phyloP scores from a whole-genome alignment of 2,888 invertebrate species.

The Punctoribates punctum region DNA sequence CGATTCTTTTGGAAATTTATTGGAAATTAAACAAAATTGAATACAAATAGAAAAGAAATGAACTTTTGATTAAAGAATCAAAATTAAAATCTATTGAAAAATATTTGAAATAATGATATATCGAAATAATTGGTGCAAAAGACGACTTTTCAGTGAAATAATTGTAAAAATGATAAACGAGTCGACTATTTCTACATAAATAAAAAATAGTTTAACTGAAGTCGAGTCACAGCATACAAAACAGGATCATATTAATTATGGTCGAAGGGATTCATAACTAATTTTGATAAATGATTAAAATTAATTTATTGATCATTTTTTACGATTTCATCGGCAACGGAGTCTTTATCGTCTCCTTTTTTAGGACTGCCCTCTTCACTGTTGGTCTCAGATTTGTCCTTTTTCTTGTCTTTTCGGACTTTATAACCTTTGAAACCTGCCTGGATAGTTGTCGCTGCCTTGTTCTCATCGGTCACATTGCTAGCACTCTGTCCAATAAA shows the following conservation, averaged over 20 bases:
- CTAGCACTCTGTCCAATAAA: constrained; percentile 34
- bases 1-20: too few relatives aligned
- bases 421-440: constrained; percentile 47
- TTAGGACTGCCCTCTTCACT: constrained; percentile 27
- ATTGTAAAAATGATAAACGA: too few relatives aligned
- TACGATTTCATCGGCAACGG: constrained; percentile 31
- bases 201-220: too few relatives aligned
- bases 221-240: neutral
- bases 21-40: too few relatives aligned
- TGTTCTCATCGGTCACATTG: constrained; percentile 46
- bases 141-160: too few relatives aligned
- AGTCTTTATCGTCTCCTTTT: constrained; percentile 35
- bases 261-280: neutral
- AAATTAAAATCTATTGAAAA: too few relatives aligned
- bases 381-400: constrained; percentile 22
- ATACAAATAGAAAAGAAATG: too few relatives aligned
- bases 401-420: constrained; percentile 42
- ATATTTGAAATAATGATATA: too few relatives aligned
- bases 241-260: neutral
- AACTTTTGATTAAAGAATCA: too few relatives aligned
- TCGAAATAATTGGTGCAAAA: too few relatives aligned
- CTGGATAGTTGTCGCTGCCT: constrained; percentile 48
- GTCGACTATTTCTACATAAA: too few relatives aligned
- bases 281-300: neutral
- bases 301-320: constrained; percentile 7